Evolutionary conservation across 2,888 invertebrate species (phyloP).

Genomic region (Cerastis rubricosa): DNA sequence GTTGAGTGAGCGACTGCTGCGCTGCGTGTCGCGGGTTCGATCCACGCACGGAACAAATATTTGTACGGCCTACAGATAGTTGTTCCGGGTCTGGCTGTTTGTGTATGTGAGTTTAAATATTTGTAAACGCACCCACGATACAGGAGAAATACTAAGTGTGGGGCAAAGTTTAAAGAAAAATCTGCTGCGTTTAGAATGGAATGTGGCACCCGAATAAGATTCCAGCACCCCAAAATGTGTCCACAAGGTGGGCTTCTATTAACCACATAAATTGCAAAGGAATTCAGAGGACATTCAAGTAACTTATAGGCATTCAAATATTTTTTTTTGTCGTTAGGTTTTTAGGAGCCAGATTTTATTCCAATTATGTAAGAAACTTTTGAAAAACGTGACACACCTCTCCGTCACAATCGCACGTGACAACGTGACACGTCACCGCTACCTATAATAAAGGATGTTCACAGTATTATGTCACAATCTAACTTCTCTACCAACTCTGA

Average conservation of each 20-base stretch:
- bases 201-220: background rate
- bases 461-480: conserved; percentile 22
- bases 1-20: too few species aligned
- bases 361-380: background rate
- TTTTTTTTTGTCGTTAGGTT: background rate
- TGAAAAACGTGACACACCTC: background rate
- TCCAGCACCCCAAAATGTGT: background rate
- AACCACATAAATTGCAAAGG: background rate
- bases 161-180: too few species aligned
- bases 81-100: too few species aligned
- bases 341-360: background rate
- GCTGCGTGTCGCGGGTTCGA: too few species aligned
- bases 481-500: conserved; percentile 20
- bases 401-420: background rate
- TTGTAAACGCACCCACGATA: too few species aligned
- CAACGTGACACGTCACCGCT: too few species aligned
- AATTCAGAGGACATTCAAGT: background rate
- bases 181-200: background rate
- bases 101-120: too few species aligned
- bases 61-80: too few species aligned
- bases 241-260: background rate
- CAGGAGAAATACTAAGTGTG: too few species aligned
- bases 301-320: background rate
- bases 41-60: too few species aligned
- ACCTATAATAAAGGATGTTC: conserved; percentile 12